Evolutionary conservation across 2,797 vertebrate genomes (phyloP).

Genomic region (Cossypha caffra): DNA sequence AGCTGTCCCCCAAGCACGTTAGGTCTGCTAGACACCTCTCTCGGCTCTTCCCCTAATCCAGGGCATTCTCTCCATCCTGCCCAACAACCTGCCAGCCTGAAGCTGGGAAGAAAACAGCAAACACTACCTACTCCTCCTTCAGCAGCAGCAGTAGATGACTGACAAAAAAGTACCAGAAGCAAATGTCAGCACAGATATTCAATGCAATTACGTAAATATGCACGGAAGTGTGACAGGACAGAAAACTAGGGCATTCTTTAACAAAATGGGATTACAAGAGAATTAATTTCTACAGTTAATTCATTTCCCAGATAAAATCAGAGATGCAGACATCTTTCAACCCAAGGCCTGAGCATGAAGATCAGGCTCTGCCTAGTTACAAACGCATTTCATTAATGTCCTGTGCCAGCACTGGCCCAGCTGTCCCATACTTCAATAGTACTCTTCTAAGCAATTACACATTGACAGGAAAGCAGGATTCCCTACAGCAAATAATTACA

Average conservation of each 20-base stretch:
- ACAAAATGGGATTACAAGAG: neutral
- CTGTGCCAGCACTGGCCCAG: neutral
- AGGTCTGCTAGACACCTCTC: neutral
- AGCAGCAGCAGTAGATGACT: neutral
- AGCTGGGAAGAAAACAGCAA: neutral
- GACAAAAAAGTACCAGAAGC: neutral
- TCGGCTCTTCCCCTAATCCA: neutral
- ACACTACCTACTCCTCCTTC: neutral
- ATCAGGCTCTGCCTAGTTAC: neutral
- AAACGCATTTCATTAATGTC: neutral
- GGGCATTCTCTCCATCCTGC: neutral
- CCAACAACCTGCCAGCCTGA: neutral
- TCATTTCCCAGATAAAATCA: conserved; percentile 11
- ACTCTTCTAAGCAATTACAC: neutral
- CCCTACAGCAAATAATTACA: neutral
- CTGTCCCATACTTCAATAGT: neutral
- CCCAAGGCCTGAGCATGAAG: neutral
- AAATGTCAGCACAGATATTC: neutral
- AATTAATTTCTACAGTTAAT: neutral
- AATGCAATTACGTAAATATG: neutral
- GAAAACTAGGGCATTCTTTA: neutral
- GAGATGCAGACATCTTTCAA: neutral
- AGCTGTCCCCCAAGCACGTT: neutral
- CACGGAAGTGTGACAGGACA: neutral
- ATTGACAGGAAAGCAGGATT: neutral